phyloP scores from a whole-genome alignment of 2,113 vertebrate genomes.

The Gracilinanus agilis region DNA sequence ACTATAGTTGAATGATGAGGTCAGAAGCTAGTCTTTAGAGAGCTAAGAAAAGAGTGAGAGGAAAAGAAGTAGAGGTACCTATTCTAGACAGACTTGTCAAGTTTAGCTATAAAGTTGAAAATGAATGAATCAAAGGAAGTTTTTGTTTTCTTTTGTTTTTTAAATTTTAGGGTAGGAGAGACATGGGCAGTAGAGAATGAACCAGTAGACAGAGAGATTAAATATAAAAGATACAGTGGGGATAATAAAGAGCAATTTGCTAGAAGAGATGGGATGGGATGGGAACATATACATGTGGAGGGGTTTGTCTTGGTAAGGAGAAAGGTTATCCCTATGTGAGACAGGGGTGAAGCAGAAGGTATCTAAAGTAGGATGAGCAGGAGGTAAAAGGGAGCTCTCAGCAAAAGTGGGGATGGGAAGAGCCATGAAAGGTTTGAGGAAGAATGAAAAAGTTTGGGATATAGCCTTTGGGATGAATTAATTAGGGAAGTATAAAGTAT shows the following conservation, averaged over 20 bases:
- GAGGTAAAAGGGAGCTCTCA: neutral
- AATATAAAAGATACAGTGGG: neutral
- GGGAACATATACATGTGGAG: neutral
- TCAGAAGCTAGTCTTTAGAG: too few species aligned
- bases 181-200: neutral
- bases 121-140: neutral
- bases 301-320: neutral
- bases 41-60: neutral
- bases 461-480: neutral
- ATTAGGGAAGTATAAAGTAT: too few species aligned
- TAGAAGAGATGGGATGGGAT: neutral
- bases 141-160: neutral
- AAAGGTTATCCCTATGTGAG: neutral
- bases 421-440: neutral
- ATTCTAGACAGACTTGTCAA: neutral
- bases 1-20: neutral
- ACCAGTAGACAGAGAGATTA: neutral
- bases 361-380: neutral
- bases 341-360: neutral
- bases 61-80: neutral
- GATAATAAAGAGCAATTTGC: neutral
- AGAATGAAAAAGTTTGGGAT: neutral
- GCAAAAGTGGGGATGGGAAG: neutral
- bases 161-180: neutral
- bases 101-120: neutral